Conservation (phyloP, 2,888 invertebrate species). For the Cetonia aurata region DNA sequence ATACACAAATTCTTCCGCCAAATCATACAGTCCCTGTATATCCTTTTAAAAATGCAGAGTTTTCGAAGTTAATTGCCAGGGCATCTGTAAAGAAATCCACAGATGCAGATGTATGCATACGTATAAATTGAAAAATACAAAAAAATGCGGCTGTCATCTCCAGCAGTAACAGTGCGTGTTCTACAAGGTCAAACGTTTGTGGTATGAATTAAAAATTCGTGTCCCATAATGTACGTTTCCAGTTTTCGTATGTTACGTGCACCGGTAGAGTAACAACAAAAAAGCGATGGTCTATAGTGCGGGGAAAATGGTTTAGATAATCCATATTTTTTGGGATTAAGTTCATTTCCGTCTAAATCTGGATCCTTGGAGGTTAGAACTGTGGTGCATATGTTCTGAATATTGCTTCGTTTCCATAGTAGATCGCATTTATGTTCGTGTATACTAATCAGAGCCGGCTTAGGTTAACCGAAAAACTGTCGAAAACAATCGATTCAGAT, state of each 20-base stretch:
- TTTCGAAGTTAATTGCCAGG: no score
- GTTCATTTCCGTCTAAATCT: no score
- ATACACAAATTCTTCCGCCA: no score
- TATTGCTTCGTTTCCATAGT: no score
- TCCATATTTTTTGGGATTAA: no score
- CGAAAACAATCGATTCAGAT: no score
- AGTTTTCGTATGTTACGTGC: background rate
- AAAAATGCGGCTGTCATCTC: background rate
- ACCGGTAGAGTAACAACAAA: background rate
- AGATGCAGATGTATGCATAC: background rate
- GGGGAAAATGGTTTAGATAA: background rate
- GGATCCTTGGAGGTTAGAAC: no score
- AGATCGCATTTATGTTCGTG: no score
- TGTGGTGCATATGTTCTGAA: background rate
- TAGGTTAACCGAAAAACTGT: background rate
- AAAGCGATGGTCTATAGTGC: background rate
- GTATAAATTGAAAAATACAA: background rate
- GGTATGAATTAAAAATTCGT: constrained; percentile 5
- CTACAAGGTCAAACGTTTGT: constrained; percentile 15
- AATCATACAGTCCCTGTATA: no score
- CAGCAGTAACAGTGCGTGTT: background rate
- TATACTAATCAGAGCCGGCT: constrained; percentile 3
- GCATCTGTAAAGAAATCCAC: background rate
- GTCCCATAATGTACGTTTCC: background rate
- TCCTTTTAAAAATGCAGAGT: no score